Percentiles rank a stretch among this genome's conserved stretches.
Evolutionary conservation across 1,140 invertebrate species (phyloP).

Genomic region (Saxidomus purpurata): DNA sequence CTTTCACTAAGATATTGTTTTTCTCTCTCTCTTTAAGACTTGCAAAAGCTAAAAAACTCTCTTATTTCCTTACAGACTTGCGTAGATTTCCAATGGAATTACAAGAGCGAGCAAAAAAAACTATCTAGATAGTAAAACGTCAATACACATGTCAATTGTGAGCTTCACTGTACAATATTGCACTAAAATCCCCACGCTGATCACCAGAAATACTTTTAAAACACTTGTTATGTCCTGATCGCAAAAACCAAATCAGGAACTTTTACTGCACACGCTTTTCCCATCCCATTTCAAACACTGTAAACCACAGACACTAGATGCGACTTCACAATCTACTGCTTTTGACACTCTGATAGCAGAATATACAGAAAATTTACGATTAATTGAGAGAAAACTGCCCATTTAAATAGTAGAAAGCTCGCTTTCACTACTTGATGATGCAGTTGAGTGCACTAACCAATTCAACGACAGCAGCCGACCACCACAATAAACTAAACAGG

Average conservation of each 20-base stretch:
- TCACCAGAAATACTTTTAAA: not conserved
- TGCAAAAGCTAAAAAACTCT: no score
- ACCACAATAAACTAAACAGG: not conserved
- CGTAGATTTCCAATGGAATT: not conserved
- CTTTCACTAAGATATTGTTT: not conserved
- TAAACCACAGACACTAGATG: not conserved
- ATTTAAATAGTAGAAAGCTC: not conserved
- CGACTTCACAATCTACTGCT: not conserved
- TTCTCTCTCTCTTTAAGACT: not conserved
- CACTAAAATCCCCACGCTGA: not conserved
- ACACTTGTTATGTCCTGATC: not conserved
- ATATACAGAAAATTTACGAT: slow-evolving; percentile 1
- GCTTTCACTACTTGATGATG: not conserved
- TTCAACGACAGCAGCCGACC: slow-evolving; percentile 6
- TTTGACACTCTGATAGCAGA: slow-evolving; percentile 13
- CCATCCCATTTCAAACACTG: not conserved
- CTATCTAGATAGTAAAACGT: not conserved
- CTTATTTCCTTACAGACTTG: not conserved
- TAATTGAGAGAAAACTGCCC: not conserved
- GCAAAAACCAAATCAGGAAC: not conserved
- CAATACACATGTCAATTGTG: not conserved
- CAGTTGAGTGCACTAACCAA: slow-evolving; percentile 22
- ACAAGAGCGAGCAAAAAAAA: not conserved
- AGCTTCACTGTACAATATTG: not conserved
- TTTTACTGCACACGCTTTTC: not conserved